Conservation (phyloP, 2,113 vertebrate genomes). For the Regulus satrapa region DNA sequence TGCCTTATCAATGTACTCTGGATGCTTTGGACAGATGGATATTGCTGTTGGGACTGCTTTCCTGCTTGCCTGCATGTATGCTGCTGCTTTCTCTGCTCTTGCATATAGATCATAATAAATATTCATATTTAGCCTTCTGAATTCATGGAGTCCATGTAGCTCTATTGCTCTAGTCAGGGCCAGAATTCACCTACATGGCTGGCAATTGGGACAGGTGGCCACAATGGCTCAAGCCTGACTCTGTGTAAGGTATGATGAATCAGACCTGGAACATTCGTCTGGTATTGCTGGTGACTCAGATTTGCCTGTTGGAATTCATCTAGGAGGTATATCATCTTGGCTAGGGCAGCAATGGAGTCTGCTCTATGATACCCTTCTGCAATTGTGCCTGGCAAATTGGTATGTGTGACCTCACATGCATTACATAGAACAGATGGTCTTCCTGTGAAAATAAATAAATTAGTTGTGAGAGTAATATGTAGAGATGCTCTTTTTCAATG, state of each 20-base stretch:
- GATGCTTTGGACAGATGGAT: too few species aligned
- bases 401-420: not conserved
- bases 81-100: too few species aligned
- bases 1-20: too few species aligned
- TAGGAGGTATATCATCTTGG: not conserved
- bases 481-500: not conserved
- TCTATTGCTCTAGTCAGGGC: too few species aligned
- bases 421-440: not conserved
- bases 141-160: too few species aligned
- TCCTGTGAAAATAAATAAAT: not conserved
- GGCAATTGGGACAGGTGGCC: not conserved
- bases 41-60: too few species aligned
- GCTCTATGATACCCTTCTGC: not conserved
- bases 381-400: not conserved
- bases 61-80: too few species aligned
- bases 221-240: not conserved
- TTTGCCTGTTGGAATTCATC: not conserved
- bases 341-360: not conserved
- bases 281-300: not conserved
- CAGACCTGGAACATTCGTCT: not conserved
- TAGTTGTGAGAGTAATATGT: not conserved
- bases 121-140: too few species aligned
- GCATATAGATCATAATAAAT: too few species aligned
- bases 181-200: too few species aligned
- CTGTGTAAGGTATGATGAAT: not conserved